These are phyloP conservation scores for Rhingia campestris DNA, from an alignment of 2,888 invertebrate species.

Conservation along the genomic window DNA sequence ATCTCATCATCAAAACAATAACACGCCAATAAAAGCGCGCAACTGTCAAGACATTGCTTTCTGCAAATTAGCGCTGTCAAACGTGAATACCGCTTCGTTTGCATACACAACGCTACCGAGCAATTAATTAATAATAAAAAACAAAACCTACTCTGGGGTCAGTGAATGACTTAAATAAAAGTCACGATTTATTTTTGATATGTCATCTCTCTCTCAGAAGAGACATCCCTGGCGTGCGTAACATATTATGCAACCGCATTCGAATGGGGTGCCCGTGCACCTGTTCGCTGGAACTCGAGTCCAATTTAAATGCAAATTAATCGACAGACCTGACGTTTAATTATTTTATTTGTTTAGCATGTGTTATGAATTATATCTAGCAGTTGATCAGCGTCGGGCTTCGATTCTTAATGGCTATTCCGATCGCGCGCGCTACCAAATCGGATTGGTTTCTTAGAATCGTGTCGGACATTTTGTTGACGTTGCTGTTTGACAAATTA, in stretches of 20 bases:
- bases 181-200: neutral
- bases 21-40: constrained; percentile 31
- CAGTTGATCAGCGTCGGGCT: constrained; percentile 46
- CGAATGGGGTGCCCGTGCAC: constrained; percentile 21
- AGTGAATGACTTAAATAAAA: neutral
- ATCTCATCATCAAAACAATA: constrained; percentile 25
- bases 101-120: constrained; percentile 11
- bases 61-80: constrained; percentile 31
- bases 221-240: constrained; percentile 22
- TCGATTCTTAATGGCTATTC: constrained; percentile 46
- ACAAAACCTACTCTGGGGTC: constrained; percentile 15
- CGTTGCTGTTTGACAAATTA: constrained; percentile 18
- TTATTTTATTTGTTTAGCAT: constrained; percentile 47
- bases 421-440: constrained; percentile 38
- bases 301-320: constrained; percentile 50
- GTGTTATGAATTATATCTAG: constrained; percentile 64
- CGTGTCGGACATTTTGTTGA: neutral
- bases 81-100: constrained; percentile 51
- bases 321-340: constrained; percentile 6
- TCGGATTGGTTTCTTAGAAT: constrained; percentile 39
- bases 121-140: constrained; percentile 24
- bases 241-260: constrained; percentile 23
- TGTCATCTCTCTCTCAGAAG: neutral
- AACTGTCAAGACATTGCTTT: constrained; percentile 12
- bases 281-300: constrained; percentile 10